Evolutionary conservation across 2,888 invertebrate genomes (phyloP).

Genomic region (Tiliacea aurago): DNA sequence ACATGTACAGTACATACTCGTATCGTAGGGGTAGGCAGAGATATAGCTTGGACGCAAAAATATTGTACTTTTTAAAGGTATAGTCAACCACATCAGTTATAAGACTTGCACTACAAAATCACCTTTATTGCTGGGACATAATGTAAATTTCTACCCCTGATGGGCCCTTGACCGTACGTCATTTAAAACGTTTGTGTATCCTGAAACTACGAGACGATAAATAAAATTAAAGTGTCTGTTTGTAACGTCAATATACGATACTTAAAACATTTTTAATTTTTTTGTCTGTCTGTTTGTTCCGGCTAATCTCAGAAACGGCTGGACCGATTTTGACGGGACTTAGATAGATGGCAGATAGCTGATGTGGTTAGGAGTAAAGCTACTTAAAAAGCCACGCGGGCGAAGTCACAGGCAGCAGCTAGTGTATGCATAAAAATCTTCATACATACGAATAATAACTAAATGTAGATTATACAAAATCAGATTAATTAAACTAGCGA

Average conservation of each 20-base stretch:
- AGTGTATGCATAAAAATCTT: neutral
- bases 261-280: no score
- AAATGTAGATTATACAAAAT: neutral
- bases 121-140: neutral
- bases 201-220: neutral
- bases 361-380: no score
- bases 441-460: neutral
- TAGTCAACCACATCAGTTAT: neutral
- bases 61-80: neutral
- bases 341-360: no score
- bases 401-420: no score
- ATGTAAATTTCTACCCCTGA: no score
- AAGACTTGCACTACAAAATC: neutral
- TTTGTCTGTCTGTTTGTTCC: no score
- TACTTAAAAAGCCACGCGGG: no score
- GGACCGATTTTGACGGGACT: no score
- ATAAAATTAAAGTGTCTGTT: no score
- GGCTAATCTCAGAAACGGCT: no score
- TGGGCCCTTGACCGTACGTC: neutral
- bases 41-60: neutral
- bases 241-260: no score
- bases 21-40: conserved; percentile 28
- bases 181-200: neutral
- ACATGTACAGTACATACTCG: conserved; percentile 57
- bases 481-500: neutral